Conservation (phyloP, 2,888 invertebrate genomes). For the Syrista parreyssii region DNA sequence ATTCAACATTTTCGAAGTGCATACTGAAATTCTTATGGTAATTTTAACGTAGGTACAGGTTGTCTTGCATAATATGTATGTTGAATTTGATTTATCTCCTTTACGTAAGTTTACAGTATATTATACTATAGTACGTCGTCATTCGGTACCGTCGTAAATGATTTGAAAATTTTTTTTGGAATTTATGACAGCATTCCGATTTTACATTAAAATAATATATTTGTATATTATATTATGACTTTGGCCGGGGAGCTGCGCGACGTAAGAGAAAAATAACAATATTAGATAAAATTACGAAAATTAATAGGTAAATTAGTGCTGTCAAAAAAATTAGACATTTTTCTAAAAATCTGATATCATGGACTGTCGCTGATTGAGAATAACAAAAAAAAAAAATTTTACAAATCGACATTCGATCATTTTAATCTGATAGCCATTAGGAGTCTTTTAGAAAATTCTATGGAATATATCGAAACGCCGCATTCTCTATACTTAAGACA, state of each 20-base stretch:
- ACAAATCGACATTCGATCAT: neutral
- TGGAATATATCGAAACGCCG: neutral
- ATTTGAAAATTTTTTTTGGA: neutral
- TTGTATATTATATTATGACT: too few relatives aligned
- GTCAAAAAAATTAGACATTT: too few relatives aligned
- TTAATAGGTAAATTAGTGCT: too few relatives aligned
- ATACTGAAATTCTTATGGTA: neutral
- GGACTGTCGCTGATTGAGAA: neutral
- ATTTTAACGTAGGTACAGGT: neutral
- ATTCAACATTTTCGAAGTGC: neutral
- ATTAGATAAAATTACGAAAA: neutral
- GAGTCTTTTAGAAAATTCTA: neutral
- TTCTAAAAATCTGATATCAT: neutral
- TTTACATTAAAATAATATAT: neutral
- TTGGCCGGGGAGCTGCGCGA: too few relatives aligned
- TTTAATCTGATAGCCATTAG: neutral
- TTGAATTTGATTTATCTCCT: neutral
- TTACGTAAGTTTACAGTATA: neutral
- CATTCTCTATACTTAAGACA: neutral
- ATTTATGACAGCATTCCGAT: neutral
- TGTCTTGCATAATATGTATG: neutral
- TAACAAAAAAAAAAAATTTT: neutral
- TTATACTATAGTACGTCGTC: neutral
- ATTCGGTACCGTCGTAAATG: neutral
- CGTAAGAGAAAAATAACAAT: too few relatives aligned